Evolutionary conservation across 2,113 vertebrate genomes (phyloP).

Genomic region (Centrocercus urophasianus): DNA sequence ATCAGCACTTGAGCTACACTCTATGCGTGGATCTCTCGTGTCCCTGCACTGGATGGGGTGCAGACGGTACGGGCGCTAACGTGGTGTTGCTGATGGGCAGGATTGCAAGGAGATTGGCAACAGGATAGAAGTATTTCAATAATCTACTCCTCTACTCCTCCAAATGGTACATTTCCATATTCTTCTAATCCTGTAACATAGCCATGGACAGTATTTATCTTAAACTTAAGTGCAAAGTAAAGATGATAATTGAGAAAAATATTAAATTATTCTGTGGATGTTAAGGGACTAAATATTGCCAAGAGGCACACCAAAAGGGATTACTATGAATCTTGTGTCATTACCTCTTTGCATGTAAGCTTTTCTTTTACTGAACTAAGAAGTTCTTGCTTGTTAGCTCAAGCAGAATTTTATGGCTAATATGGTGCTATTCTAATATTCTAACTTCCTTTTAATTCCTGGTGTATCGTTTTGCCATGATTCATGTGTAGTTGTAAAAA

Average conservation of each 20-base stretch:
- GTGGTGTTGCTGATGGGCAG: too few species aligned
- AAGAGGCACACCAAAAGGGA: not conserved
- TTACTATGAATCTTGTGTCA: not conserved
- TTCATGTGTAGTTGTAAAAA: too few species aligned
- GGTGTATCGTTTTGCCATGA: not conserved
- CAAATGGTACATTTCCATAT: not conserved
- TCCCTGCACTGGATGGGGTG: too few species aligned
- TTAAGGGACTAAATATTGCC: not conserved
- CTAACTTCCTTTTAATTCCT: not conserved
- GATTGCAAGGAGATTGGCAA: too few species aligned
- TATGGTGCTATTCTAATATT: not conserved
- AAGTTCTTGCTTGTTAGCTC: not conserved
- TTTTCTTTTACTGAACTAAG: not conserved
- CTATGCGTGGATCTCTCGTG: too few species aligned
- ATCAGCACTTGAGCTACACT: too few species aligned
- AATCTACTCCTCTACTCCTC: not conserved
- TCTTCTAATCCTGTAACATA: not conserved
- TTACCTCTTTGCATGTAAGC: not conserved
- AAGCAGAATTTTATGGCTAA: not conserved
- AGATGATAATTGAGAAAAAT: not conserved
- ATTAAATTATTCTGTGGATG: not conserved
- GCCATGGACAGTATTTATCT: not conserved
- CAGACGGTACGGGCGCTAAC: too few species aligned
- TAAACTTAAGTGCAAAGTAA: not conserved
- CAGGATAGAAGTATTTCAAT: not conserved